Evolutionary conservation across 2,797 vertebrate species (phyloP).

Genomic region (Eupleurogrammus muticus): DNA sequence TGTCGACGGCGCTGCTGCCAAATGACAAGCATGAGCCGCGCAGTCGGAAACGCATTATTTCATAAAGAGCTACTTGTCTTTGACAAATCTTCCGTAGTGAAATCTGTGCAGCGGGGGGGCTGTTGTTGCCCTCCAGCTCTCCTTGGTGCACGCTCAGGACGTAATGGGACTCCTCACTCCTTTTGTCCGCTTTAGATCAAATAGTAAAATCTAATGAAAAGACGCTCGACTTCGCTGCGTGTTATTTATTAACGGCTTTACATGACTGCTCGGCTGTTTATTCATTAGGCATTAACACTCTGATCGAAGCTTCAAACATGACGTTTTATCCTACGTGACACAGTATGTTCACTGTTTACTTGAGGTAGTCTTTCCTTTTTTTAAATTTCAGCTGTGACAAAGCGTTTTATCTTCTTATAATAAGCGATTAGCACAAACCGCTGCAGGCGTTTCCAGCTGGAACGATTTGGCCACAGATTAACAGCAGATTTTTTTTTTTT

Average conservation of each 20-base stretch:
- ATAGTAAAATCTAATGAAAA: constrained; percentile 53
- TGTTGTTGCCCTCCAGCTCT: constrained; percentile 65
- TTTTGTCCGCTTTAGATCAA: constrained; percentile 58
- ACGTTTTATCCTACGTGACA: constrained; percentile 32
- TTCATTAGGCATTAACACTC: constrained; percentile 31
- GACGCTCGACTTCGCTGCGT: constrained; percentile 32
- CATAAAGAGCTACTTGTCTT: constrained; percentile 74
- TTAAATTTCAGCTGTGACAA: background rate
- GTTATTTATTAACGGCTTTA: constrained; percentile 48
- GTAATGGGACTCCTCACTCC: constrained; percentile 58
- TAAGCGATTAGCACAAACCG: constrained; percentile 9
- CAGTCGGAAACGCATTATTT: constrained; percentile 73
- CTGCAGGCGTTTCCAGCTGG: constrained; percentile 3
- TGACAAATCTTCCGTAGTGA: constrained; percentile 68
- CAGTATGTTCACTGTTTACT: constrained; percentile 18
- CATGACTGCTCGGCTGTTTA: constrained; percentile 35
- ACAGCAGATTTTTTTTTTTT: background rate
- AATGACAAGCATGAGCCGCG: constrained; percentile 69
- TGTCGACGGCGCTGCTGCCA: constrained; percentile 74
- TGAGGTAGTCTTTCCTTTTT: constrained; percentile 13
- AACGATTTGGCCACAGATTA: constrained; percentile 8
- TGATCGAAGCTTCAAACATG: constrained; percentile 53
- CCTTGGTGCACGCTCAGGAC: constrained; percentile 59
- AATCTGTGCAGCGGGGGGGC: constrained; percentile 52
- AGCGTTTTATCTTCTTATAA: constrained; percentile 3